A percentile compares a stretch with the other conserved stretches of the same genome.
These are phyloP conservation scores for Heteronetta atricapilla DNA, from an alignment of 2,113 vertebrate genomes.

Conservation along the genomic window DNA sequence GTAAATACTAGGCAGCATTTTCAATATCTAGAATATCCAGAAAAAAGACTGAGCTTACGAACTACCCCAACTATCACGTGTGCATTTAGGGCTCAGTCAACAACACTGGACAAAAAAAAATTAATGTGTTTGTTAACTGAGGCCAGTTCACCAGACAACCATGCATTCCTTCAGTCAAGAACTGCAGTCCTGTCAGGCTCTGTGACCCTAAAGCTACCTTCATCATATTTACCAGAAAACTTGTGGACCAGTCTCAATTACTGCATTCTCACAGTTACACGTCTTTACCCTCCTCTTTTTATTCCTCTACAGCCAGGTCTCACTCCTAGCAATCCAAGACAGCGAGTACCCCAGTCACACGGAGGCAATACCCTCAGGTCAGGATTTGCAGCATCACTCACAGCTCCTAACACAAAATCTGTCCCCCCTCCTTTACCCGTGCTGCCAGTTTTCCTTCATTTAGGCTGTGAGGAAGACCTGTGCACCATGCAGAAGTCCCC, in stretches of 20 bases:
- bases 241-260: background rate
- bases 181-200: background rate
- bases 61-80: background rate
- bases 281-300: background rate
- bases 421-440: background rate
- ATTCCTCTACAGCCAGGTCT: background rate
- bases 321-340: background rate
- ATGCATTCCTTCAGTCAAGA: background rate
- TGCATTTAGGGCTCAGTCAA: background rate
- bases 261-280: background rate
- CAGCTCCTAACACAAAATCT: background rate
- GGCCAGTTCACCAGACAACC: fast-evolving
- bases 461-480: background rate
- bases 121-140: background rate
- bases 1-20: background rate
- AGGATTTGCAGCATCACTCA: background rate
- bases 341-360: background rate
- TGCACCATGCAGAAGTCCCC: background rate
- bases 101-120: background rate
- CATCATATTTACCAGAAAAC: background rate
- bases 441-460: background rate
- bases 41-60: background rate
- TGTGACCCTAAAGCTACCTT: background rate
- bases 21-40: background rate
- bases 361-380: background rate